A percentile compares a stretch with the other conserved stretches of the same genome.
These are phyloP conservation scores for Plutomurus gul DNA, from an alignment of 1,140 invertebrate species.

Conservation along the genomic window DNA sequence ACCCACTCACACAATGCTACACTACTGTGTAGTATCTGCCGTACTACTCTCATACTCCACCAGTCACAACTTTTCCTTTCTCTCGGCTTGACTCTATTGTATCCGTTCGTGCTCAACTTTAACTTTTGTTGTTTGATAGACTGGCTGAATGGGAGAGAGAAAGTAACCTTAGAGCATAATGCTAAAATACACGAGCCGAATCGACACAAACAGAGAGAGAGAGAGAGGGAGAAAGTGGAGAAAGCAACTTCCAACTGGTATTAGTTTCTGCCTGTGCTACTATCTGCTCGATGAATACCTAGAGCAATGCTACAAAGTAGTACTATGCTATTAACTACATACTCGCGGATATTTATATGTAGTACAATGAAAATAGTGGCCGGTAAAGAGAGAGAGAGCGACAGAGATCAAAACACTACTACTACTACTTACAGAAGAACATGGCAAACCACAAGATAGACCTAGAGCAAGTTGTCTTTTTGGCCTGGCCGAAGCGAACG, in stretches of 20 bases:
- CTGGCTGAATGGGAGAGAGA: background rate
- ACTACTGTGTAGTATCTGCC: background rate
- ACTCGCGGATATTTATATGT: no score
- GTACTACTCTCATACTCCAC: background rate
- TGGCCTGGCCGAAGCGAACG: background rate
- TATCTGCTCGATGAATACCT: no score
- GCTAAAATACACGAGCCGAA: background rate
- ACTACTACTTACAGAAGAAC: background rate
- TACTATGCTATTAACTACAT: no score
- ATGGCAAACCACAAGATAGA: background rate
- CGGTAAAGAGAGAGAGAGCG: background rate
- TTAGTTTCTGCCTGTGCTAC: background rate
- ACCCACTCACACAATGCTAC: background rate
- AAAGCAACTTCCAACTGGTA: background rate
- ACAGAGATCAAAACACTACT: background rate
- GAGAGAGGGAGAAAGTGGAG: background rate
- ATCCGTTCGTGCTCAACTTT: slow-evolving; percentile 25
- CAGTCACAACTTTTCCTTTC: no score
- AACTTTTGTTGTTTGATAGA: slow-evolving; percentile 21
- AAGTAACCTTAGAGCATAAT: slow-evolving; percentile 20
- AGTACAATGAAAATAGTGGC: no score
- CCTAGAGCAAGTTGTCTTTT: background rate
- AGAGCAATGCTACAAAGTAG: no score
- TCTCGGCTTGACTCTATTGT: background rate
- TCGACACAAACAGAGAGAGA: background rate